phyloP scores from a whole-genome alignment of 2,113 vertebrate genomes.

The Gobius niger region DNA sequence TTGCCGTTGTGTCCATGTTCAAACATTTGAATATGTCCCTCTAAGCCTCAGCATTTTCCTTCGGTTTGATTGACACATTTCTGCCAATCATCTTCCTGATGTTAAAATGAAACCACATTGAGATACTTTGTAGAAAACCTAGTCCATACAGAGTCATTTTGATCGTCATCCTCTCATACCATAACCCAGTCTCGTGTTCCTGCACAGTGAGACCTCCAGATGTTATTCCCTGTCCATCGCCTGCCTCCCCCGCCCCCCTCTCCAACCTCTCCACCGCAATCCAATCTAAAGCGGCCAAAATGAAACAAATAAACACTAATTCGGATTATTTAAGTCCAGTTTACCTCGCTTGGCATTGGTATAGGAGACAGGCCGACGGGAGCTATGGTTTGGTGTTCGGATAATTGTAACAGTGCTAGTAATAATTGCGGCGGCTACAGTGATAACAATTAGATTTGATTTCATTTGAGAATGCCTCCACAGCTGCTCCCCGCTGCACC shows the following conservation, averaged over 20 bases:
- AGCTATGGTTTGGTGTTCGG: constrained; percentile 54
- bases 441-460: constrained; percentile 87
- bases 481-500: constrained; percentile 78
- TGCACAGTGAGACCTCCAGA: constrained; percentile 30
- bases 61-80: too few species aligned
- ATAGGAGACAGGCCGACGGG: constrained; percentile 17
- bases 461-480: constrained; percentile 84
- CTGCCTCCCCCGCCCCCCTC: constrained; percentile 7
- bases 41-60: too few species aligned
- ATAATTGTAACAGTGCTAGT: constrained; percentile 77
- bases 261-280: constrained; percentile 39
- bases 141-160: neutral
- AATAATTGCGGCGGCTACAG: constrained; percentile 79
- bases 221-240: constrained; percentile 38
- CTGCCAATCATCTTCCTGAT: too few species aligned
- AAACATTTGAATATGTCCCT: too few species aligned
- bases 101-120: too few species aligned
- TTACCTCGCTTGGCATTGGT: constrained; percentile 46
- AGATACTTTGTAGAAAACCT: too few species aligned
- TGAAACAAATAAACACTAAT: constrained; percentile 73
- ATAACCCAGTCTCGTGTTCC: constrained; percentile 24
- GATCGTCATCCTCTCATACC: constrained; percentile 18
- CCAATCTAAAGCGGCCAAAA: constrained; percentile 62
- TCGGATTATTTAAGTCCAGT: constrained; percentile 70
- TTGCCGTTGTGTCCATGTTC: too few species aligned